Base-by-base conservation (phyloP, 2,797 vertebrate species). In the Sebastes hubbsi region DNA sequence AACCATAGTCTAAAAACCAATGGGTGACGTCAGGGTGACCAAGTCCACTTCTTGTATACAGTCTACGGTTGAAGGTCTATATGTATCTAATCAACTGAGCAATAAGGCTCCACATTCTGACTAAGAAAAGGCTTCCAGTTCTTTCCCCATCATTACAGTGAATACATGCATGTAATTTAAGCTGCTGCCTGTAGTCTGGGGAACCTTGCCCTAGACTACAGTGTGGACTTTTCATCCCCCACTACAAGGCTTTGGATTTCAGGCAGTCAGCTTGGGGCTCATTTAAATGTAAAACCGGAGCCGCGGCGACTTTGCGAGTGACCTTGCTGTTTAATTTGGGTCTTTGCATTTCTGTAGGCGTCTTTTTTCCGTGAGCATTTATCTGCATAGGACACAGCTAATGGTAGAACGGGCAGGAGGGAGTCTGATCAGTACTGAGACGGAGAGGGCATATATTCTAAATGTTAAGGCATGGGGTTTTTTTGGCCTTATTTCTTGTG, bases 251-350 rank as follows among this genome's bases (percentile, higher is more conserved):
- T 34, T 8, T 52, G 38, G 68, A 62, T 77, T 82, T 70, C 25
- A 75, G 14, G 68, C 61, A 14, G 34, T 52, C 58, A 8, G 55
- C 55, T 34, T 7, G 14, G 24, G 32, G 82, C 68, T 87, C 49
- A 72, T 88, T 82, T 84, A 60, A 75, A 88, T 78, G 85, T 74
- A 74, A 78, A 89, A 81, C 65, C 10, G 38, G 49, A 77, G 69
- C 62, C 5, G 2, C 6, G 0, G 13, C 34, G 12, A 69, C 75
- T 81, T 72, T 87, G 59, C 2, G 1, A 59, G 58, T 72, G 77
- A 82, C 76, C 64, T 83, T 88, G 60, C 54, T 8, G 65, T 73
- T 78, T 83, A 66, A 73, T 83, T 73, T 75, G 56, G 62, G 60
- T 55, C 64, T 72, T 62, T 63, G 61, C 64, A 56, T 81, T 76